phyloP scores from a whole-genome alignment of 2,797 vertebrate species.

The Epinephelus coioides region DNA sequence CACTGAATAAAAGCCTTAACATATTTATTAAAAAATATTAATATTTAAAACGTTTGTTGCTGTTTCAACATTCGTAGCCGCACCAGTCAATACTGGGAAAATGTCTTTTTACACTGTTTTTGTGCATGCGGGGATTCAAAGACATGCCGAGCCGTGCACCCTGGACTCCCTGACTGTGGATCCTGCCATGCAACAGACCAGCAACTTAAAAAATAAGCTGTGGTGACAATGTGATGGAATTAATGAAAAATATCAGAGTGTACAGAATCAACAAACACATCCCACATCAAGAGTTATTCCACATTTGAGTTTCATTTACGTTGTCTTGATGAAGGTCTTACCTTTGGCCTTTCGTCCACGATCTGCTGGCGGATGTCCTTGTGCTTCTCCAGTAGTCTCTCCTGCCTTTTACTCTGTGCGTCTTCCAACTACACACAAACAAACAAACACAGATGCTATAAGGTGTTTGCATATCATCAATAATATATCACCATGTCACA shows the following conservation, averaged over 20 bases:
- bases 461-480: neutral
- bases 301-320: neutral
- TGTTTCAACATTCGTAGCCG: neutral
- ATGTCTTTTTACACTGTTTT: neutral
- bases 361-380: constrained; percentile 97
- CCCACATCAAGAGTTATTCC: neutral
- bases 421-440: constrained; percentile 90
- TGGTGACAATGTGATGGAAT: constrained; percentile 7
- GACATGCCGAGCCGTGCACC: neutral
- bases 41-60: neutral
- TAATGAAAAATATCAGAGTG: neutral
- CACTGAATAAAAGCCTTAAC: neutral
- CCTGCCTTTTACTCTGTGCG: constrained; percentile 95
- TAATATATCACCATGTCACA: neutral
- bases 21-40: neutral
- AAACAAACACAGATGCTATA: constrained; percentile 21
- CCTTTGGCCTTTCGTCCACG: constrained; percentile 97
- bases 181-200: constrained; percentile 3
- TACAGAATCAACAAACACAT: neutral
- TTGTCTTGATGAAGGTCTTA: constrained; percentile 72
- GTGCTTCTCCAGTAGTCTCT: constrained; percentile 94
- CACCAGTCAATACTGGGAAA: neutral
- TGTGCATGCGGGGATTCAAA: neutral
- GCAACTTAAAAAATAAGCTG: neutral
- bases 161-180: neutral